phyloP scores from a whole-genome alignment of 2,888 invertebrate species.

The Thera britannica region DNA sequence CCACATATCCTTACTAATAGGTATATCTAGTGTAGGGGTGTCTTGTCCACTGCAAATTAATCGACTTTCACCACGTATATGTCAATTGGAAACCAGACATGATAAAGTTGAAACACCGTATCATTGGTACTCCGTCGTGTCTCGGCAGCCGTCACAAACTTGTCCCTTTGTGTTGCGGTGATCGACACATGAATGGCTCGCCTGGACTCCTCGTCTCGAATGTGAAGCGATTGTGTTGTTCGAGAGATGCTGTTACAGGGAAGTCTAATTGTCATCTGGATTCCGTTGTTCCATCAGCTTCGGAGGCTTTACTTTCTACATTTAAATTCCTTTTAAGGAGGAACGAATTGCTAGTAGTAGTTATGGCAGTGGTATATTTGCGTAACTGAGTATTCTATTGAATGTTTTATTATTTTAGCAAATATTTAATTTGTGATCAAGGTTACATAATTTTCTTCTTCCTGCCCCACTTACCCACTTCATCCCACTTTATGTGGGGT shows the following conservation, averaged over 20 bases:
- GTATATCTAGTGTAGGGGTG: too few species aligned
- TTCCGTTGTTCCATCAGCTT: conserved; percentile 14
- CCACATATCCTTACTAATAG: too few species aligned
- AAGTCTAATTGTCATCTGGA: conserved; percentile 29
- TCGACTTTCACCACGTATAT: background rate
- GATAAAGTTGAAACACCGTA: conserved; percentile 26
- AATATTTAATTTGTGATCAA: too few species aligned
- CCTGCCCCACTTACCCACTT: too few species aligned
- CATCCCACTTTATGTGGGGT: too few species aligned
- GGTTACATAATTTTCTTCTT: too few species aligned
- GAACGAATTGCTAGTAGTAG: background rate
- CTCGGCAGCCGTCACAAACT: conserved; percentile 39
- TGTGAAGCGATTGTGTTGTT: conserved; percentile 33
- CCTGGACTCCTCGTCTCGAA: conserved; percentile 39
- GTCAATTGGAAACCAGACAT: conserved; percentile 13
- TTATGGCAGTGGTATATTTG: background rate
- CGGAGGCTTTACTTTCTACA: background rate
- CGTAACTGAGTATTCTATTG: background rate
- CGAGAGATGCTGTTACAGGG: conserved; percentile 20
- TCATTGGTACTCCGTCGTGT: conserved; percentile 26
- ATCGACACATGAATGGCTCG: conserved; percentile 67
- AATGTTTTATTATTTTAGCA: background rate
- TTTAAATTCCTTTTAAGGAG: background rate
- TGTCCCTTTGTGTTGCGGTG: conserved; percentile 54
- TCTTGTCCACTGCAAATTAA: background rate